phyloP scores from a whole-genome alignment of 1,140 invertebrate genomes.

The Drosophila mauritiana region DNA sequence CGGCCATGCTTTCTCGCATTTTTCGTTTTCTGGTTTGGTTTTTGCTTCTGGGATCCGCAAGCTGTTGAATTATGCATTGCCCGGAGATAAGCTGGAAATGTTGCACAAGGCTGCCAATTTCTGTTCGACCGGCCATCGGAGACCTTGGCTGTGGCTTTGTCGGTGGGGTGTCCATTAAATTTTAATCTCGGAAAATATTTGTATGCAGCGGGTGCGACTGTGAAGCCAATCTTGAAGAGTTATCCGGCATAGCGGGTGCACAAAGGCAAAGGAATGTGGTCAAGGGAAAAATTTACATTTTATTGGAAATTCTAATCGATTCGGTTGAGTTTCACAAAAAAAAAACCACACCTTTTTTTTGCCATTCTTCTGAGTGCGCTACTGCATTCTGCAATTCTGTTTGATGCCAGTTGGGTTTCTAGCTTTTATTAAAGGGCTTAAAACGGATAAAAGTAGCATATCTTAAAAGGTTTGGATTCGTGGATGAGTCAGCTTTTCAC shows the following conservation, averaged over 20 bases:
- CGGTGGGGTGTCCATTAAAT: conserved; percentile 50
- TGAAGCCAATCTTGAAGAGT: conserved; percentile 26
- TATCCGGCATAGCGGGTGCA: conserved; percentile 6
- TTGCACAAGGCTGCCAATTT: conserved; percentile 52
- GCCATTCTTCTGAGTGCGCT: not conserved
- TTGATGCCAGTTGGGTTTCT: not conserved
- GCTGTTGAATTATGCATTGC: conserved; percentile 73
- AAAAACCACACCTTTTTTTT: conserved; percentile 7
- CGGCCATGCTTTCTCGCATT: not conserved
- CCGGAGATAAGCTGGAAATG: conserved; percentile 63
- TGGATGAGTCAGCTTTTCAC: not conserved
- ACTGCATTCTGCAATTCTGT: conserved; percentile 11
- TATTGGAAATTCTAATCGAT: conserved; percentile 43
- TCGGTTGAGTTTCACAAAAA: conserved; percentile 16
- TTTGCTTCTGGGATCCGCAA: conserved; percentile 45
- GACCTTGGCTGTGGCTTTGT: not conserved
- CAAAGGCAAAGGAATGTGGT: conserved; percentile 30
- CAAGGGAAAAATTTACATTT: conserved; percentile 38
- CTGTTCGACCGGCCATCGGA: conserved; percentile 25
- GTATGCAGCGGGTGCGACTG: conserved; percentile 24
- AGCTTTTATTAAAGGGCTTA: not conserved
- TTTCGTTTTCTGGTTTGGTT: conserved; percentile 41
- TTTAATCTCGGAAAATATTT: conserved; percentile 65
- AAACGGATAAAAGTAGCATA: too few relatives aligned
- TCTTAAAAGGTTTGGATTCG: too few relatives aligned